Conservation (phyloP, 92 coral and sea anemone species). For the Scolanthus callimorphus region DNA sequence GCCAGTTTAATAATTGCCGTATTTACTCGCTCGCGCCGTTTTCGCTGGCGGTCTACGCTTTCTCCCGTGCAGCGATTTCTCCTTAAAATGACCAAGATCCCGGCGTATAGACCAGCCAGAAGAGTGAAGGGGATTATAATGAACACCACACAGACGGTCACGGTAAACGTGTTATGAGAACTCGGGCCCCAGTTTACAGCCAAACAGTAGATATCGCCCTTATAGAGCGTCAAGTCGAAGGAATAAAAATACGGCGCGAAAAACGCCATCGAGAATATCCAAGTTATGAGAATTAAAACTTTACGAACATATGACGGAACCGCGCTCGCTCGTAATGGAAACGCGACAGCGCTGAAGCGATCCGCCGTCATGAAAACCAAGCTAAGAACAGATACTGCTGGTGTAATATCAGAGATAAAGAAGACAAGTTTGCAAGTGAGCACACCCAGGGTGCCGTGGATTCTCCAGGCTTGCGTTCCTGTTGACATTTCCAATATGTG, state of each 20-base stretch:
- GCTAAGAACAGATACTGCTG: background rate
- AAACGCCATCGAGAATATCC: background rate
- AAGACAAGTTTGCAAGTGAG: background rate
- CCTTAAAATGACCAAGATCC: background rate
- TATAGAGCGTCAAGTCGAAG: background rate
- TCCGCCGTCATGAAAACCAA: background rate
- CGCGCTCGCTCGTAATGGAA: background rate
- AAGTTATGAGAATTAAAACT: background rate
- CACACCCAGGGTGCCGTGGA: background rate
- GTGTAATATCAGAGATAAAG: background rate
- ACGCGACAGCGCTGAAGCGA: background rate
- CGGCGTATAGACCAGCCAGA: background rate
- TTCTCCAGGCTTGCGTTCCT: conserved; percentile 1
- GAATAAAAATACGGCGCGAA: background rate
- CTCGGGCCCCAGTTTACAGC: background rate
- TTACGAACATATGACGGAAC: background rate
- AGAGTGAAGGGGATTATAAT: background rate
- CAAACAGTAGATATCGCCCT: background rate
- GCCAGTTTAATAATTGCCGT: background rate
- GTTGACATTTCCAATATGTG: background rate
- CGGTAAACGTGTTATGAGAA: background rate
- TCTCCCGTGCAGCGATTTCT: background rate
- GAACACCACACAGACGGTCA: background rate
- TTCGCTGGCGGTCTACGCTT: background rate
- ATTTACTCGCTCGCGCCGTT: background rate